Conservation (phyloP, 1,140 invertebrate species). For the Sitophilus oryzae region DNA sequence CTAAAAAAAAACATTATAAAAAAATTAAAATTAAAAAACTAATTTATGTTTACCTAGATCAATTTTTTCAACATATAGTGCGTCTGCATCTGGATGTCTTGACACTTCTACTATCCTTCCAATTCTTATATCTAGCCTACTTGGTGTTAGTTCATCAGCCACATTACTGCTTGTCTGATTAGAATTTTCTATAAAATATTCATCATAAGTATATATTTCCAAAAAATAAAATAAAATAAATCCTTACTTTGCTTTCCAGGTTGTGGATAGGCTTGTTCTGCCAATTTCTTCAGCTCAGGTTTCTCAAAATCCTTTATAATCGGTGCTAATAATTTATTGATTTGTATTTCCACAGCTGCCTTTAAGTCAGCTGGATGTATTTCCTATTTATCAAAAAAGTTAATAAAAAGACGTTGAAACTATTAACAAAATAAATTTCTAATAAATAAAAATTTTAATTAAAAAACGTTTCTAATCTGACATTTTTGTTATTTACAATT, state of each 20-base stretch:
- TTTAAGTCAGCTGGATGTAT: conserved; percentile 95
- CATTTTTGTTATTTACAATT: too few species aligned
- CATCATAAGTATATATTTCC: neutral
- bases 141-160: conserved; percentile 61
- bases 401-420: neutral
- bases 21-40: neutral
- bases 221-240: too few species aligned
- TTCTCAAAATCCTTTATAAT: conserved; percentile 82
- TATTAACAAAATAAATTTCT: too few species aligned
- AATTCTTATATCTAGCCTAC: conserved; percentile 81
- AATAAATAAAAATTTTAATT: too few species aligned
- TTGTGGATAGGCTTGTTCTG: conserved; percentile 74
- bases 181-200: conserved; percentile 23
- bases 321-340: conserved; percentile 85
- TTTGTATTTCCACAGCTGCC: conserved; percentile 69
- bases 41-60: conserved; percentile 49
- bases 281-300: conserved; percentile 63
- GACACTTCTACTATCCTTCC: conserved; percentile 86
- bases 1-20: conserved; percentile 34
- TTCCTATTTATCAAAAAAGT: conserved; percentile 42
- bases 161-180: conserved; percentile 32
- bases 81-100: conserved; percentile 94
- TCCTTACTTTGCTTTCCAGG: conserved; percentile 55
- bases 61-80: conserved; percentile 90
- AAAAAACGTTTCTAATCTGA: too few species aligned